Percentiles rank a stretch among this genome's conserved stretches.
Conservation (phyloP, 92 coral and sea anemone species). For the Galaxea fascicularis region DNA sequence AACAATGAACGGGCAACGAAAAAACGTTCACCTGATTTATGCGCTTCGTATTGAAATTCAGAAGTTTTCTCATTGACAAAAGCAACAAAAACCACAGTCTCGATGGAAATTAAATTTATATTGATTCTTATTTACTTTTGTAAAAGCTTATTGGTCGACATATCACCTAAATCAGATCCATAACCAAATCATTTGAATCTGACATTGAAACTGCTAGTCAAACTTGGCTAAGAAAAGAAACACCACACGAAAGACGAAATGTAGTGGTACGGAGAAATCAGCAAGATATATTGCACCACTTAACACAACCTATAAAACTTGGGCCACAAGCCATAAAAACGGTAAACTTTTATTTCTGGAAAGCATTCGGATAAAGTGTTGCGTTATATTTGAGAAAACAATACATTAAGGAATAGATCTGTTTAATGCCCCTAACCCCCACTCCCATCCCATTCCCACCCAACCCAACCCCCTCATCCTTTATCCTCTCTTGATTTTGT, state of each 20-base stretch:
- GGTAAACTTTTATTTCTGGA: no score
- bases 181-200: neutral
- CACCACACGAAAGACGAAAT: neutral
- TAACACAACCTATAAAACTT: no score
- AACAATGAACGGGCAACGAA: neutral
- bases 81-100: slow-evolving; percentile 33
- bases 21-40: neutral
- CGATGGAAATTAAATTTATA: slow-evolving; percentile 8
- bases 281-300: no score
- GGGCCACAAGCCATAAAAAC: no score
- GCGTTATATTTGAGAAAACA: no score
- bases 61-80: neutral
- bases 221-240: neutral
- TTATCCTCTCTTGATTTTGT: no score
- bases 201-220: neutral
- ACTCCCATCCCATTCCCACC: no score
- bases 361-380: no score
- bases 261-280: no score
- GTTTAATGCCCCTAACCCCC: no score
- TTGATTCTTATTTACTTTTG: slow-evolving; percentile 16
- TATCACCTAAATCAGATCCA: neutral
- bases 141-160: slow-evolving; percentile 23
- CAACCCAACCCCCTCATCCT: no score
- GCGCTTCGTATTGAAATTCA: neutral
- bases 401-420: no score